Evolutionary conservation across 2,113 vertebrate species (phyloP).

Genomic region (Epinephelus cyanopodus): DNA sequence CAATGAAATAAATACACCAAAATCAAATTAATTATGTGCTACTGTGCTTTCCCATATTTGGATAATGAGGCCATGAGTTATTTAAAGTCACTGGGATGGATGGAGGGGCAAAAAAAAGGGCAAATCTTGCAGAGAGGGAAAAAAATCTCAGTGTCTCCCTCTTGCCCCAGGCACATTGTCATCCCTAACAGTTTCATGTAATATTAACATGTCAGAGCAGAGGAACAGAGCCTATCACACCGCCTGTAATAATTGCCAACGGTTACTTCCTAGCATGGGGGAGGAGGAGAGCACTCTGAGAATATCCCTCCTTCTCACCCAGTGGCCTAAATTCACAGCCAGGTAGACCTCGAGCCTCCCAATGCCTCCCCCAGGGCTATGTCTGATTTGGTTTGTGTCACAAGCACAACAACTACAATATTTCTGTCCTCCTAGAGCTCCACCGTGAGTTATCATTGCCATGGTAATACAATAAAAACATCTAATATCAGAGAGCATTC

Average conservation of each 20-base stretch:
- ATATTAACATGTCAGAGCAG: slow-evolving; percentile 81
- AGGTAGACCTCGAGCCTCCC: slow-evolving; percentile 56
- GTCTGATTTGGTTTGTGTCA: slow-evolving; percentile 63
- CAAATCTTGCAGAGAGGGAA: slow-evolving; percentile 39
- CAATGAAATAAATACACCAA: slow-evolving; percentile 64
- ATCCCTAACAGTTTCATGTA: slow-evolving; percentile 80
- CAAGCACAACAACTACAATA: slow-evolving; percentile 27
- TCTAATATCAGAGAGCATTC: slow-evolving; percentile 8
- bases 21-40: slow-evolving; percentile 71
- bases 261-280: slow-evolving; percentile 45
- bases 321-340: slow-evolving; percentile 69
- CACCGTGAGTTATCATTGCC: slow-evolving; percentile 25
- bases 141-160: slow-evolving; percentile 45
- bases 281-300: slow-evolving; percentile 36
- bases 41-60: slow-evolving; percentile 69
- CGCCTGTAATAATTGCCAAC: slow-evolving; percentile 66
- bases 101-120: slow-evolving; percentile 46
- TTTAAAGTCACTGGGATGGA: slow-evolving; percentile 72
- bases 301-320: slow-evolving; percentile 67
- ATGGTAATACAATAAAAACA: slow-evolving; percentile 34
- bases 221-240: slow-evolving; percentile 57
- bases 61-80: slow-evolving; percentile 83
- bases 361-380: slow-evolving; percentile 27
- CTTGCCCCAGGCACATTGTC: slow-evolving; percentile 72
- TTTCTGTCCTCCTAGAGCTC: slow-evolving; percentile 36